Base-by-base conservation (phyloP, 2,113 vertebrate species). In the Rhabdomys dilectus region DNA sequence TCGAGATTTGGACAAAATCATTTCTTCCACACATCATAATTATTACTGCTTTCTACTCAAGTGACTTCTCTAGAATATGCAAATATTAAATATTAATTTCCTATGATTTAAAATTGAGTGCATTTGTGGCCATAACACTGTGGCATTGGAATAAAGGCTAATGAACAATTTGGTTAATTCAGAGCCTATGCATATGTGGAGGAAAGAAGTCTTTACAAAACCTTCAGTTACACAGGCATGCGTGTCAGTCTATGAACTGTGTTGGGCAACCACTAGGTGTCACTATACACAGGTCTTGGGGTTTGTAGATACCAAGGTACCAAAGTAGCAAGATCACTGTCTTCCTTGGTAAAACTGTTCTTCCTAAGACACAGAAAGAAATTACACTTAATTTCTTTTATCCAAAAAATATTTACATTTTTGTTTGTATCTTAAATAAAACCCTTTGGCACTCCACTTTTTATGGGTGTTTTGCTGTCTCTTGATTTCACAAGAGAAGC, bases 241-340 rank as follows among this genome's bases (percentile, higher is more conserved):
- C 26, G 4, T 53, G 80, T 39, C 16, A 1, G n/a, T 36, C 29
- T 85, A 64, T 53, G 45, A 58, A 76, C 29, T 51, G 73, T 60
- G 11, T 22, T 45, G 58, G 89, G 48, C 19, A 75, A 92, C 97
- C 98, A 98, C 97, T 97, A 98, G 98, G 97, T 98, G 98, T 98
- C 98, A 66, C 97, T 96, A 75, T 97, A 94, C 84, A 93, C 97
- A 98, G 97, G 93, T 84, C 60, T 84, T 96, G 89, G 21, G 34
- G 24, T 12, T 88, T 34, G 34, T 0, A 53, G 72, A 42, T 3
- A 13, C 56, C 77, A 88, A 96, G 72, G 26, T 42, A 42, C 64
- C 75, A 90, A 73, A 80, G 53, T 78, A 24, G 5, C 80, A 7
- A 85, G 81, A 85, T 85, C 15, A 64, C 58, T 21, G 15, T 19